Evolutionary conservation across 2,888 invertebrate species (phyloP), one percentile per base, ranked within the genome.

Genomic region (Euplexia lucipara): DNA sequence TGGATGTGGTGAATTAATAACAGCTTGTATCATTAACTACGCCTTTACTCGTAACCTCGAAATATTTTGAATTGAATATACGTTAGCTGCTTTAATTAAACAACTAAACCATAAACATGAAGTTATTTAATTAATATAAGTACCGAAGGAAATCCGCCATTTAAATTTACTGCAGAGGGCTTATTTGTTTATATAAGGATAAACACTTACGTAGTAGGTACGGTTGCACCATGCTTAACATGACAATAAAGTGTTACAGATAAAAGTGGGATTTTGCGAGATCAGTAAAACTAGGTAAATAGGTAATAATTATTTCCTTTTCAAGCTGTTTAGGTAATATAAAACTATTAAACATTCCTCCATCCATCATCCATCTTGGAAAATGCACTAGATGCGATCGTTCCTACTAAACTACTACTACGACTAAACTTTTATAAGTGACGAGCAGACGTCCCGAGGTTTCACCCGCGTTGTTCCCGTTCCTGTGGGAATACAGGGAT

Each of bases 81-180:
- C 37, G 56, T 75, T 60, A 44, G 62, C 35, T 37, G 56, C 12
- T 66, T 66, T 75, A 60, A 74, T 74, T 57, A 75, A 70, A 66
- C 62, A 66, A 60, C 71, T 77, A 68, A 75, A 72, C 67, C 75
- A 70, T 79, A 71, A 79, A 77, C 70, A 74, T 61, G 68, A 39
- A 79, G 58, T 79, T 61, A 68, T 63, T 76, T 69, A 76, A 76
- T 79, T 69, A 70, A 64, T 70, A n/a, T n/a, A n/a, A n/a, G 52
- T 79, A 64, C 53, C 45, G 51, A 62, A 79, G 73, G 76, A 75
- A 77, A 79, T 77, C 75, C 71, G 67, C 60, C 60, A 61, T 48
- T 74, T 77, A 67, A 44, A 64, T 59, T 71, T 57, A 77, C 58
- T 77, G 63, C 44, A 51, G 56, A 51, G 59, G 39, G 44, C 22